Evolutionary conservation across 2,797 vertebrate genomes (phyloP).

Genomic region (Merluccius polli): DNA sequence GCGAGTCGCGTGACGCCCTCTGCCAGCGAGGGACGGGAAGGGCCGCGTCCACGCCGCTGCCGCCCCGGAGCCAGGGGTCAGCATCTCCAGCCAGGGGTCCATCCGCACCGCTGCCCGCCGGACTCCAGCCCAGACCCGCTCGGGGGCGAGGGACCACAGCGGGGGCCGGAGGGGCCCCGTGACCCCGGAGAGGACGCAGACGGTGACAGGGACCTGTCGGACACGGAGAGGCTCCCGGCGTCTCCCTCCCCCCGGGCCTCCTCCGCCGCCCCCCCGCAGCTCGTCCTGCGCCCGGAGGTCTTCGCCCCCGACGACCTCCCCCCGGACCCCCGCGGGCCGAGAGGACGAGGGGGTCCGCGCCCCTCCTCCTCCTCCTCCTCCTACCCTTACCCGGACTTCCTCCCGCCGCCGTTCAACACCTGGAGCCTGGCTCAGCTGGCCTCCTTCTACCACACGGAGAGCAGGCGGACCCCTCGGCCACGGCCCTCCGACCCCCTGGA

Average conservation of each 20-base stretch:
- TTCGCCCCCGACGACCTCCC: slow-evolving; percentile 60
- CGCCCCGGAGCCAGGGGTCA: slow-evolving; percentile 30
- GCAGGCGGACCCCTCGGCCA: slow-evolving; percentile 45
- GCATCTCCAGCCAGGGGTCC: slow-evolving; percentile 21
- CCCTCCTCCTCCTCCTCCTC: background rate
- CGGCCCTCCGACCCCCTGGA: slow-evolving; percentile 73
- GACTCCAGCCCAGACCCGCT: slow-evolving; percentile 22
- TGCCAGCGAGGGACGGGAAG: slow-evolving; percentile 30
- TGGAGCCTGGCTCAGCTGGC: slow-evolving; percentile 86
- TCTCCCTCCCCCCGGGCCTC: slow-evolving; percentile 40
- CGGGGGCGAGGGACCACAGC: background rate
- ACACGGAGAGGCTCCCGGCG: slow-evolving; percentile 77
- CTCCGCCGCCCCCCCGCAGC: slow-evolving; percentile 72
- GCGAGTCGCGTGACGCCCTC: slow-evolving; percentile 23
- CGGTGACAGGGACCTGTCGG: slow-evolving; percentile 86
- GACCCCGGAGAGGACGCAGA: slow-evolving; percentile 44
- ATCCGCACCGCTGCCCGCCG: slow-evolving; percentile 10
- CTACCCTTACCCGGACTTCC: slow-evolving; percentile 81
- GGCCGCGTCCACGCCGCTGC: slow-evolving; percentile 3
- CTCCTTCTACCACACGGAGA: slow-evolving; percentile 72
- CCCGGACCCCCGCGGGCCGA: slow-evolving; percentile 24
- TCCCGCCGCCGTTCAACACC: slow-evolving; percentile 86
- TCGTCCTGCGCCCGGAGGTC: slow-evolving; percentile 83
- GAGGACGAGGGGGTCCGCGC: slow-evolving; percentile 32
- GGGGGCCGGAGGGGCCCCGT: background rate